Evolutionary conservation across 1,140 invertebrate genomes (phyloP).

Genomic region (Pseudomyrmex dendroicus): DNA sequence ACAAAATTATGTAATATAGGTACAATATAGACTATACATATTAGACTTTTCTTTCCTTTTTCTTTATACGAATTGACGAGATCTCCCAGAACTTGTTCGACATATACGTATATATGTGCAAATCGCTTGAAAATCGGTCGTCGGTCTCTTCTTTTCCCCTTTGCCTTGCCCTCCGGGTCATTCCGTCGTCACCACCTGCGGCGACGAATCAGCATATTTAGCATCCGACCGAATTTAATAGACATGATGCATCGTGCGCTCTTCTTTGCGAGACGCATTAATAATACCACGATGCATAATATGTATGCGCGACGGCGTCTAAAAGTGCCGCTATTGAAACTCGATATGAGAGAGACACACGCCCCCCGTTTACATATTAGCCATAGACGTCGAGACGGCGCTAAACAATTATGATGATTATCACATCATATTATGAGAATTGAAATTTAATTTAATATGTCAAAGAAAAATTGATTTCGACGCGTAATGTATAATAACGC

Average conservation of each 20-base stretch:
- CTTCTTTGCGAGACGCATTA: slow-evolving; percentile 65
- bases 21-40: too few relatives aligned
- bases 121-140: slow-evolving; percentile 69
- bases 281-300: slow-evolving; percentile 63
- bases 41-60: background rate
- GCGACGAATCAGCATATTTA: slow-evolving; percentile 77
- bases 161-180: slow-evolving; percentile 39
- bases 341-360: slow-evolving; percentile 27
- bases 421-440: background rate
- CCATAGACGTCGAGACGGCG: slow-evolving; percentile 3
- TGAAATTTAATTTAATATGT: background rate
- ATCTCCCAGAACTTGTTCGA: slow-evolving; percentile 54
- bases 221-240: slow-evolving; percentile 74
- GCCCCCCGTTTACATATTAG: slow-evolving; percentile 22
- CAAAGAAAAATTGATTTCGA: too few relatives aligned
- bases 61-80: slow-evolving; percentile 20
- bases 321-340: slow-evolving; percentile 30
- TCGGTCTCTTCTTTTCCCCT: slow-evolving; percentile 50
- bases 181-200: slow-evolving; percentile 67
- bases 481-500: too few relatives aligned
- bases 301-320: slow-evolving; percentile 18
- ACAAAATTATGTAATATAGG: background rate
- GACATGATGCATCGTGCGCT: slow-evolving; percentile 59
- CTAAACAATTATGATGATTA: slow-evolving; percentile 3
- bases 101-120: slow-evolving; percentile 32